These are phyloP conservation scores for Chanos chanos DNA, from an alignment of 2,797 vertebrate species.

Conservation along the genomic window DNA sequence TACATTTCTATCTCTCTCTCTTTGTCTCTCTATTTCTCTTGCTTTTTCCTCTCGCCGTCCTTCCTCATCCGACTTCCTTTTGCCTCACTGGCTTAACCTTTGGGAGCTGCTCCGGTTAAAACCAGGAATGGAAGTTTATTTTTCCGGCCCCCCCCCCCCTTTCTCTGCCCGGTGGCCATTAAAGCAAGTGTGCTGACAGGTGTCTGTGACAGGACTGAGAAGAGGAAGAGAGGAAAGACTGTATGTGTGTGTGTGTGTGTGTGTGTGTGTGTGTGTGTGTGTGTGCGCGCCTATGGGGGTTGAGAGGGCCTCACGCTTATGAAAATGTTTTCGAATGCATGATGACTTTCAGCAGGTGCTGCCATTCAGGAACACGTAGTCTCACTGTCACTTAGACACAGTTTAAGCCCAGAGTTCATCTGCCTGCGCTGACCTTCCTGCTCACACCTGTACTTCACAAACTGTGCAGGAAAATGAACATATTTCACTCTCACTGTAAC, in stretches of 20 bases:
- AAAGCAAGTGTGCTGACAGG: slow-evolving; percentile 67
- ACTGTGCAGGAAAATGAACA: slow-evolving; percentile 18
- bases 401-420: slow-evolving; percentile 53
- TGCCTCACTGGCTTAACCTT: slow-evolving; percentile 38
- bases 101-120: slow-evolving; percentile 46
- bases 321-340: slow-evolving; percentile 75
- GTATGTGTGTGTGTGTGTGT: slow-evolving; percentile 11
- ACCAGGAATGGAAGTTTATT: slow-evolving; percentile 63
- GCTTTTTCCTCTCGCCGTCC: no score
- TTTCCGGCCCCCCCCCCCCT: slow-evolving; percentile 57
- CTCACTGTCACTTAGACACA: slow-evolving; percentile 53
- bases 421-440: slow-evolving; percentile 22
- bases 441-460: slow-evolving; percentile 19
- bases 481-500: no score
- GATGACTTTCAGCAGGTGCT: slow-evolving; percentile 70
- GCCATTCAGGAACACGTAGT: slow-evolving; percentile 57
- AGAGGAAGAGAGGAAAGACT: slow-evolving; percentile 31
- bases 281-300: slow-evolving; percentile 12
- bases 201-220: slow-evolving; percentile 48
- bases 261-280: not conserved
- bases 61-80: not conserved
- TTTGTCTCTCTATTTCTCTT: not conserved
- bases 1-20: slow-evolving; percentile 33
- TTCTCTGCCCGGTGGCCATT: slow-evolving; percentile 56
- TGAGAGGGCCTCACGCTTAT: slow-evolving; percentile 55